These are phyloP conservation scores for Orientallactaga bullata DNA, from an alignment of 2,113 vertebrate species.

Conservation along the genomic window DNA sequence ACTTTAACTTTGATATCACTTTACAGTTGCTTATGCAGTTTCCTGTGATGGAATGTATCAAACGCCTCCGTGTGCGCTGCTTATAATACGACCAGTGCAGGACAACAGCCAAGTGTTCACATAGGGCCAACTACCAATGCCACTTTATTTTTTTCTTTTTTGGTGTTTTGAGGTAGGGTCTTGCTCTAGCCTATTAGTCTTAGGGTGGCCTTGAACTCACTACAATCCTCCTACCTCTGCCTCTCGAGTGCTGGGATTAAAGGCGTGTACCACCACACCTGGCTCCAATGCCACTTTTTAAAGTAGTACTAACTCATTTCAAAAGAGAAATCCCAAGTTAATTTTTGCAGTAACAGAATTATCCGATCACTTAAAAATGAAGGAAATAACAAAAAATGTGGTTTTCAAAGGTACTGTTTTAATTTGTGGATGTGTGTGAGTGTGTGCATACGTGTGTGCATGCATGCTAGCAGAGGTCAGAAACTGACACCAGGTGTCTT, in stretches of 20 bases:
- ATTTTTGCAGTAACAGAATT: constrained; percentile 12
- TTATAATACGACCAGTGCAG: neutral
- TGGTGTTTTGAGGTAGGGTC: too few species aligned
- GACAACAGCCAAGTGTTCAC: neutral
- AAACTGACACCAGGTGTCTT: too few species aligned
- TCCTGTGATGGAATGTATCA: neutral
- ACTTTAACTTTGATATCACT: too few species aligned
- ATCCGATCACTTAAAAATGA: constrained; percentile 51
- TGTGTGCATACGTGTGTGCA: neutral
- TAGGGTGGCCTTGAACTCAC: too few species aligned
- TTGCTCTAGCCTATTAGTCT: too few species aligned
- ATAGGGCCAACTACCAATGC: neutral
- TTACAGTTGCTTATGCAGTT: neutral
- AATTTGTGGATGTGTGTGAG: too few species aligned
- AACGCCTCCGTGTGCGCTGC: neutral
- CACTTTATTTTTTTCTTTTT: neutral
- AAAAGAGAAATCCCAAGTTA: constrained; percentile 26
- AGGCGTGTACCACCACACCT: too few species aligned
- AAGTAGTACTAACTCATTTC: neutral
- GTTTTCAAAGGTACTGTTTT: neutral
- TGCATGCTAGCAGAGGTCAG: neutral
- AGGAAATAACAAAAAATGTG: constrained; percentile 19
- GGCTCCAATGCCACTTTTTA: neutral
- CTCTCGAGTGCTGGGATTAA: too few species aligned
- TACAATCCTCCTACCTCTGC: too few species aligned